Evolutionary conservation across 2,797 vertebrate genomes (phyloP), one percentile per base, ranked within the genome.

Genomic region (Pseudochirops corinnae): DNA sequence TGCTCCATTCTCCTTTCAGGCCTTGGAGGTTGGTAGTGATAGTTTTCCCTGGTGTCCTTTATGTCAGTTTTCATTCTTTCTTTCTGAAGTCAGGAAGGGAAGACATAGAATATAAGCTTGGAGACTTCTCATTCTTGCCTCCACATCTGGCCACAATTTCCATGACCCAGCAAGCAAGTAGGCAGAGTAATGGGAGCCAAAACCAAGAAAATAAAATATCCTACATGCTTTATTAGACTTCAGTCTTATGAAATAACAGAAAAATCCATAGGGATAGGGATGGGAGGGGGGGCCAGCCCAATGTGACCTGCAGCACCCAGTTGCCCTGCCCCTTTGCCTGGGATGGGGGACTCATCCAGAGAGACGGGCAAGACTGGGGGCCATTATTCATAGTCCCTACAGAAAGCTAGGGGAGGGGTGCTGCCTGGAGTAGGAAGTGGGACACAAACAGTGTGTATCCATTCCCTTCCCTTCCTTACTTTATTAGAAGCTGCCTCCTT

Each of bases 161-260:
- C 87, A 55, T 67, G 29, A 91, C 91, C 91, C 92, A 95, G 57
- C 92, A 53, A 91, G 0, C 1, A 94, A 39, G n/a, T 28, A 74
- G 29, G 62, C 5, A 62, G 95, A 58, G 90, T 67, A 98, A 97
- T 90, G 29, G 98, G 55, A 97, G 62, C 91, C 95, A 96, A 94
- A 95, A 91, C 46, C 52, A 14, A 4, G 0, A 96, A 95, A 55
- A 92, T 98, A 98, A 98, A 99, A 99, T 98, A 98, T 97, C 98
- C 98, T 98, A 99, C 98, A 98, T 98, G 98, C 98, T 99, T 99
- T 99, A 99, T 98, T 99, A 97, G 98, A 98, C 98, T 98, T 93
- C 98, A 98, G 97, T 98, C 98, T 98, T 98, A 98, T 97, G 98
- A 98, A 99, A 98, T 96, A 98, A 98, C 97, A 92, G 91, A 97